Evolutionary conservation across 2,888 invertebrate species (phyloP).

Genomic region (Zonitis immaculata): DNA sequence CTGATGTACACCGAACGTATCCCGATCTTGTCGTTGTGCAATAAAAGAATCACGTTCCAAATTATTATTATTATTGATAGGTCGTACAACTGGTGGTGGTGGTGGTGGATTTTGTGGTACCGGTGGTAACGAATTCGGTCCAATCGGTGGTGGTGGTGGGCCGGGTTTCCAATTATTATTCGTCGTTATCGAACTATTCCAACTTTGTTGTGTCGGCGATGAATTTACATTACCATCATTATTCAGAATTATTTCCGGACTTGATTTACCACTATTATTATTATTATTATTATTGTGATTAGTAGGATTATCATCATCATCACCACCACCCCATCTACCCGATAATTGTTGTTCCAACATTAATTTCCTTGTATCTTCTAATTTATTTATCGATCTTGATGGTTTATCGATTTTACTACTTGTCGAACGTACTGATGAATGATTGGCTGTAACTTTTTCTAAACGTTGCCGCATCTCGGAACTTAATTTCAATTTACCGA

Average conservation of each 20-base stretch:
- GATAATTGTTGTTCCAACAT: slow-evolving; percentile 82
- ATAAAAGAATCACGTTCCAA: slow-evolving; percentile 59
- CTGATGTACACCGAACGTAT: slow-evolving; percentile 69
- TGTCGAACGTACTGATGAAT: slow-evolving; percentile 76
- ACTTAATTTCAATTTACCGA: slow-evolving; percentile 84
- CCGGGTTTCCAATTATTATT: slow-evolving; percentile 53
- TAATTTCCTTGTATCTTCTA: slow-evolving; percentile 80
- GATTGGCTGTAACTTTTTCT: slow-evolving; percentile 84
- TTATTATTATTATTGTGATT: no score
- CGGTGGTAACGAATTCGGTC: slow-evolving; percentile 54
- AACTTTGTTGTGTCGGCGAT: slow-evolving; percentile 45
- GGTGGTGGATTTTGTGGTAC: slow-evolving; percentile 58
- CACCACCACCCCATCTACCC: slow-evolving; percentile 59
- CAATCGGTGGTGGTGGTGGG: slow-evolving; percentile 62
- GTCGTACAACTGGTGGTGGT: slow-evolving; percentile 54
- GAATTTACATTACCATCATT: slow-evolving; percentile 39
- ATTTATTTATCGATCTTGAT: slow-evolving; percentile 68
- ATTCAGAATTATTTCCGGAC: slow-evolving; percentile 39
- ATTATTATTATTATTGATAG: no score
- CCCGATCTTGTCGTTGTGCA: slow-evolving; percentile 64
- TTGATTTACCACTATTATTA: slow-evolving; percentile 43
- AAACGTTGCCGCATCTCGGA: slow-evolving; percentile 87
- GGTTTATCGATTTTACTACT: slow-evolving; percentile 66
- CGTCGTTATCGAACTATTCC: slow-evolving; percentile 46
- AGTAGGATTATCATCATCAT: slow-evolving; percentile 50